Evolutionary conservation across 2,797 vertebrate genomes (phyloP), one percentile per base, ranked within the genome.

Genomic region (Syngnathus rostellatus): DNA sequence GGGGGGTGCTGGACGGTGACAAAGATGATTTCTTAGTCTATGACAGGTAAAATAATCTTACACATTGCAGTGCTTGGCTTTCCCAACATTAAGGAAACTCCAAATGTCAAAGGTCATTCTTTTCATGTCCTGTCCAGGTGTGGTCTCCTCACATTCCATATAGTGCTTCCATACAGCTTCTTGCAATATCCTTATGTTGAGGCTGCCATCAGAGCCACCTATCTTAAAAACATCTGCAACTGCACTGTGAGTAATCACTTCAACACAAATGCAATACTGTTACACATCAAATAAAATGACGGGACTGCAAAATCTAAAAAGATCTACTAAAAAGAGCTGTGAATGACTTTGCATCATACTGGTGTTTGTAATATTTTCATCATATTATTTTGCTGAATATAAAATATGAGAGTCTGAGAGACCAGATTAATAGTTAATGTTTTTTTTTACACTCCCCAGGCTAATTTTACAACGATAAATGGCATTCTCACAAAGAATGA

Each of bases 151-250:
- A 92, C 92, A 58, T 97, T 94, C 85, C 94, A 97, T 55, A 86
- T 96, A 63, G 91, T 92, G 48, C 67, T 96, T 59, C 95, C 95
- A 2, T 92, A 84, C 85, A 96, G 94, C 79, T 91, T 88, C 77
- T 91, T 96, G 64, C 87, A 91, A 39, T 83, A 85, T 16, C 91
- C 91, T 5, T 95, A 92, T 0, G 83, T 96, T 2, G 93, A 96
- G 76, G 90, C 93, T 0, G 94, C 94, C 70, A 85, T 96, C 77
- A 89, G 86, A 78, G 89, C 86, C 72, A 94, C 91, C 14, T 89
- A 91, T 70, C 14, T 25, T 11, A 90, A 79, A 67, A 81, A 95
- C 73, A 87, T 90, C 77, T 97, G 94, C 77, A 94, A 94, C 75
- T 97, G 95, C 83, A 84, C 83, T 0, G 89, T 92, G 75, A 91